phyloP scores from a whole-genome alignment of 2,797 vertebrate species.

The Clarias fuscus region DNA sequence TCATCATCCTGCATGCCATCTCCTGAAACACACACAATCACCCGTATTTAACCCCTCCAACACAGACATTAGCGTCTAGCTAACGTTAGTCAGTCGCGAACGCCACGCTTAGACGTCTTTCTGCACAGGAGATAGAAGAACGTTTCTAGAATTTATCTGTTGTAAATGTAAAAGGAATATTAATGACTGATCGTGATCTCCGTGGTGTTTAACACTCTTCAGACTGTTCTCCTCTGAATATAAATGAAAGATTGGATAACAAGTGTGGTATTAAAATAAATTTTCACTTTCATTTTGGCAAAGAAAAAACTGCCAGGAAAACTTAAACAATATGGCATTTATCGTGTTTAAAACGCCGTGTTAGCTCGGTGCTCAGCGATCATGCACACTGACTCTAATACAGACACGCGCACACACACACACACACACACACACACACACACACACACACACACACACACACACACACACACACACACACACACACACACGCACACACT shows the following conservation, averaged over 20 bases:
- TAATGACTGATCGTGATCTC: not conserved
- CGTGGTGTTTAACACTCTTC: not conserved
- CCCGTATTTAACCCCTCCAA: not conserved
- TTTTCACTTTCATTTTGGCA: constrained; percentile 32
- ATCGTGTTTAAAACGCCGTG: constrained; percentile 9
- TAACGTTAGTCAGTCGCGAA: not conserved
- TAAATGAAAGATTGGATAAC: not conserved
- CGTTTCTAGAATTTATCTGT: not conserved
- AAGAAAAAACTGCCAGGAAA: not conserved
- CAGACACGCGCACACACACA: not conserved
- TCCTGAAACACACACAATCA: constrained; percentile 9
- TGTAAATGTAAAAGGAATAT: not conserved
- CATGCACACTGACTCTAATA: not conserved
- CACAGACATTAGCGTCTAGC: not conserved
- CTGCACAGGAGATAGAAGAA: too few species aligned
- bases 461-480: not conserved
- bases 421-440: not conserved
- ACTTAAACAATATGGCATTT: constrained; percentile 18
- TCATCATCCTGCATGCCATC: constrained; percentile 27
- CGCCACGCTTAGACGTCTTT: too few species aligned
- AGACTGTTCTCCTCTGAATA: not conserved
- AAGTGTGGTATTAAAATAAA: not conserved
- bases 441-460: constrained; percentile 27
- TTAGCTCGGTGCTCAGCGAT: not conserved
- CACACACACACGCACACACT: constrained; percentile 15